These are phyloP conservation scores for Drosophila formosana DNA, from an alignment of 2,888 invertebrate species.

Conservation along the genomic window DNA sequence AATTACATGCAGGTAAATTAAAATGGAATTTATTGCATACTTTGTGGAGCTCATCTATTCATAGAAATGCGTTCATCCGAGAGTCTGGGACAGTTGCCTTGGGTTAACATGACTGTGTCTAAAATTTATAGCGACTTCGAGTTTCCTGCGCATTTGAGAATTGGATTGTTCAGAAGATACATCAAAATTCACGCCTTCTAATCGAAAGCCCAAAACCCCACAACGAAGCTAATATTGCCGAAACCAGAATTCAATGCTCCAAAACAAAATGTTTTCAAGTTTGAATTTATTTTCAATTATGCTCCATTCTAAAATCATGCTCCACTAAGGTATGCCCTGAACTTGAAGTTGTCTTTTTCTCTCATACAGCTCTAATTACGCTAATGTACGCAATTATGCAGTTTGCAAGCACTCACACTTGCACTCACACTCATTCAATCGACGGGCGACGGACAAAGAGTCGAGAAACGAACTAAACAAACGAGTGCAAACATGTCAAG, in stretches of 20 bases:
- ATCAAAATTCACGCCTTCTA: background rate
- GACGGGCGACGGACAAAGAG: background rate
- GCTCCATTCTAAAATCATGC: too few relatives aligned
- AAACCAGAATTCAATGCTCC: too few relatives aligned
- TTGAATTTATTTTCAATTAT: too few relatives aligned
- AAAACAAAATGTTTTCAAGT: too few relatives aligned
- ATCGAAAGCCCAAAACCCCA: too few relatives aligned
- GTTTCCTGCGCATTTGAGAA: background rate
- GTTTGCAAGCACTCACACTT: slow-evolving; percentile 50
- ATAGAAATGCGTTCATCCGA: slow-evolving; percentile 48
- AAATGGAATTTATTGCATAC: slow-evolving; percentile 82
- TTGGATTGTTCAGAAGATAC: background rate
- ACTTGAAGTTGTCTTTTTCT: slow-evolving; percentile 42
- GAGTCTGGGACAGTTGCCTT: slow-evolving; percentile 1
- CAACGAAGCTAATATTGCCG: too few relatives aligned
- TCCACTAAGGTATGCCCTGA: background rate
- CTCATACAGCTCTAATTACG: slow-evolving; percentile 63
- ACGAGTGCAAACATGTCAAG: slow-evolving; percentile 79
- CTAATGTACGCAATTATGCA: slow-evolving; percentile 79
- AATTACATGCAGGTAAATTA: slow-evolving; percentile 83
- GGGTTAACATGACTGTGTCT: slow-evolving; percentile 14
- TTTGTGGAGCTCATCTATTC: slow-evolving; percentile 76
- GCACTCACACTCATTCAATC: slow-evolving; percentile 17
- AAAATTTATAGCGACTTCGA: background rate
- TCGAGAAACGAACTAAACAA: slow-evolving; percentile 32